Evolutionary conservation across 2,113 vertebrate genomes (phyloP), one percentile per base, ranked within the genome.

Genomic region (Greenwoodochromis staneri): DNA sequence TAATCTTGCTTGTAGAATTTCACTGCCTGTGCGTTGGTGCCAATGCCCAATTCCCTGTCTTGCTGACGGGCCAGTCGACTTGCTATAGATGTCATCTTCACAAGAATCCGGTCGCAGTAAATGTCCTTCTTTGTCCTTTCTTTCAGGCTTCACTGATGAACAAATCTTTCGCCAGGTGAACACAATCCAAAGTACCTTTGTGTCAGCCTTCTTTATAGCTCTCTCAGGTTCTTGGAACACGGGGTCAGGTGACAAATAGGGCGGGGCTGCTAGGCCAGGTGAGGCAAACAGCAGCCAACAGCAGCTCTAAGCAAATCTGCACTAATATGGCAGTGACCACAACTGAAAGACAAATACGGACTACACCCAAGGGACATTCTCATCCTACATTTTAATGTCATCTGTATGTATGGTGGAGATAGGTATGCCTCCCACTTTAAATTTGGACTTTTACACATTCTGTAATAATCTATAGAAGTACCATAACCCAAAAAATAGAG

Each of bases 1-100:
- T 96, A 99, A 93, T 98, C 97, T 94, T 99, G 98, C 29, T 95
- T 86, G 82, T 96, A 53, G 87, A 97, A 98, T 78, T 96, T 98
- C 84, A 97, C 78, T 0, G 97, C 97, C 0, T 96, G 95, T 54
- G 91, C 59, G 12, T 94, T 96, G 80, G 97, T 97, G 7, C 98
- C 97, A 0, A 97, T 89, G 2, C 97, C 97, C 0, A 90, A 84
- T 0, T 92, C 86, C 0, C 73, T 93, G 0, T 94, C 92, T n/a
- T 94, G 83, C 54, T 95, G 91, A 76, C 80, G 96, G 83, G 95
- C 92, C 2, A 97, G 29, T 3, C 92, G 89, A 0, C 57, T 69
- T 84, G 95, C 95, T 2, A 85, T 90, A 80, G 95, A 95, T 4
- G 95, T 96, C 95, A 96, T 96, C 71, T n/a, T 95, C 40, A 12